A percentile compares a stretch with the other conserved stretches of the same genome.
phyloP scores from a whole-genome alignment of 2,797 vertebrate genomes.

The Coluber constrictor region DNA sequence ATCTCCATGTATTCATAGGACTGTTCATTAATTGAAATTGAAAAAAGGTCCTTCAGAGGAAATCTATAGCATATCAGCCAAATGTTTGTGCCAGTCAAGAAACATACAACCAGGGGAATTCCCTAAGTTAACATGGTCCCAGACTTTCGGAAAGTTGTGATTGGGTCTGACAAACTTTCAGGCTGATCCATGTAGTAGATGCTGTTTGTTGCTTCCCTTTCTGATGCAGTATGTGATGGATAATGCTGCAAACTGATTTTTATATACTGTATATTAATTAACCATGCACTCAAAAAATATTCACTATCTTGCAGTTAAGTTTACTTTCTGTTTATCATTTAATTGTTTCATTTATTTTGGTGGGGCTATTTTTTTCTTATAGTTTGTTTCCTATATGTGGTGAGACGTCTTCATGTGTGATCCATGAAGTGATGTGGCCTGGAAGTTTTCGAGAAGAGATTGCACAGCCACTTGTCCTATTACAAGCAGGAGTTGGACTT shows the following conservation, averaged over 20 bases:
- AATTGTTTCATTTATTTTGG: background rate
- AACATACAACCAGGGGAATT: background rate
- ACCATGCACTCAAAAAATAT: background rate
- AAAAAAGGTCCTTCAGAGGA: background rate
- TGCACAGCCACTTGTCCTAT: background rate
- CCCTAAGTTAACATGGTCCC: background rate
- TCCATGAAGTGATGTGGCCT: background rate
- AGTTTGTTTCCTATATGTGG: background rate
- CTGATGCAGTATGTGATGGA: background rate
- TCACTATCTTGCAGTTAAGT: background rate
- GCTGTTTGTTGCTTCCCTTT: background rate
- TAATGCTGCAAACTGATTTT: background rate
- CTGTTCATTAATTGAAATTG: background rate
- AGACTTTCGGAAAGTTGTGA: background rate
- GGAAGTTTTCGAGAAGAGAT: background rate
- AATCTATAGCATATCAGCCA: background rate
- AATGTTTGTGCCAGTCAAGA: background rate
- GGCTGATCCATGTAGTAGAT: background rate
- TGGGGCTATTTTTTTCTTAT: background rate
- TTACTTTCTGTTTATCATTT: background rate
- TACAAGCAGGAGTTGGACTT: background rate
- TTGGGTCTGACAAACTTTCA: background rate
- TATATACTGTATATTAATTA: background rate
- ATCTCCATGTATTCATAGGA: background rate
- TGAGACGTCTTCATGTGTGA: background rate